Conservation (phyloP, 2,113 vertebrate genomes). For the Bolborhynchus lineola region DNA sequence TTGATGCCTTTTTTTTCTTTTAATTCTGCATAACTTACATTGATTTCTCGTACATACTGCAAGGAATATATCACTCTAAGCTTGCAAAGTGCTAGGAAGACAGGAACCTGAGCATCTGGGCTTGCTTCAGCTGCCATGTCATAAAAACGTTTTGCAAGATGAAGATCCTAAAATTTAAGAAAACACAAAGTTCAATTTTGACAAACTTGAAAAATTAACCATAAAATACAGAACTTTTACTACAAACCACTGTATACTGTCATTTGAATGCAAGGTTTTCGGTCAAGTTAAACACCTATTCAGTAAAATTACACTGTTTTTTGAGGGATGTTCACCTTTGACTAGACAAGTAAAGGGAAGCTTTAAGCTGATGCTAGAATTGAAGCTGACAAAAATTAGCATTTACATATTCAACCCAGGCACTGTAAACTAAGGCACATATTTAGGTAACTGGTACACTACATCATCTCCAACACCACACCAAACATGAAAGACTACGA, state of each 20-base stretch:
- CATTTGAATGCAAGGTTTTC: not conserved
- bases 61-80: slow-evolving; percentile 88
- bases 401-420: not conserved
- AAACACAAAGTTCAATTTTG: not conserved
- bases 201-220: not conserved
- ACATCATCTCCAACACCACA: not conserved
- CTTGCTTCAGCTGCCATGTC: slow-evolving; percentile 99
- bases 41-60: slow-evolving; percentile 89
- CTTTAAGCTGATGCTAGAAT: not conserved
- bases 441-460: not conserved
- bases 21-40: slow-evolving; percentile 79
- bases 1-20: not conserved
- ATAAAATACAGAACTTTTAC: not conserved
- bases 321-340: not conserved
- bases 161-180: slow-evolving; percentile 84
- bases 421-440: not conserved
- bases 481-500: not conserved
- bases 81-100: slow-evolving; percentile 95
- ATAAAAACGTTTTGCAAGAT: slow-evolving; percentile 96
- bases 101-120: slow-evolving; percentile 95
- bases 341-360: not conserved
- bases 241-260: not conserved
- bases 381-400: not conserved
- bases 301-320: not conserved
- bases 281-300: not conserved